phyloP scores from a whole-genome alignment of 2,113 vertebrate species.

The Synodontis membranacea region DNA sequence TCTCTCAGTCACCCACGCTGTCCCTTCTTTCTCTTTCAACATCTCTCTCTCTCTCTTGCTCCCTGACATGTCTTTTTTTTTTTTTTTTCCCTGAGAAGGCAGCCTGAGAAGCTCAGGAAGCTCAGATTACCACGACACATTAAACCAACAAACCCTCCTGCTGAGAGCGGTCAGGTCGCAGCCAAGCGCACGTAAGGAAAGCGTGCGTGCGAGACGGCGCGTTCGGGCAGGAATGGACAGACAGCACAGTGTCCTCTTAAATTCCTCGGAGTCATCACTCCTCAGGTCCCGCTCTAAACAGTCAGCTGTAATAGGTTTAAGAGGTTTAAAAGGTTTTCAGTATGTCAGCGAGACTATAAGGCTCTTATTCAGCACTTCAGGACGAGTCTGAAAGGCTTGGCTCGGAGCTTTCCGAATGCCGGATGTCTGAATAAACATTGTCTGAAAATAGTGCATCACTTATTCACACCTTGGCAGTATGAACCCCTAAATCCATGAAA shows the following conservation, averaged over 20 bases:
- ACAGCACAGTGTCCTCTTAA: background rate
- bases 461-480: background rate
- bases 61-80: background rate
- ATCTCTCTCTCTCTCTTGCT: slow-evolving; percentile 5
- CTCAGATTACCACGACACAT: slow-evolving; percentile 28
- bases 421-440: background rate
- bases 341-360: background rate
- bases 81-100: too few species aligned
- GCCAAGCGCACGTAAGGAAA: slow-evolving; percentile 21
- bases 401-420: background rate
- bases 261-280: slow-evolving; percentile 2
- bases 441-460: slow-evolving; percentile 13
- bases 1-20: background rate
- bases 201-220: background rate
- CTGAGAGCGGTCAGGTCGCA: slow-evolving; percentile 1
- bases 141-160: slow-evolving; percentile 39
- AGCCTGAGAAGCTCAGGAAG: slow-evolving; percentile 26
- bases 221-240: background rate
- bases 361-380: slow-evolving; percentile 21
- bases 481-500: slow-evolving; percentile 5
- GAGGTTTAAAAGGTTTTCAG: slow-evolving; percentile 10
- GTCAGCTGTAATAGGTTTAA: slow-evolving; percentile 21
- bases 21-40: background rate
- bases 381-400: slow-evolving; percentile 13
- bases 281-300: background rate